Evolutionary conservation across 2,797 vertebrate species (phyloP).

Genomic region (Cottoperca gobio): DNA sequence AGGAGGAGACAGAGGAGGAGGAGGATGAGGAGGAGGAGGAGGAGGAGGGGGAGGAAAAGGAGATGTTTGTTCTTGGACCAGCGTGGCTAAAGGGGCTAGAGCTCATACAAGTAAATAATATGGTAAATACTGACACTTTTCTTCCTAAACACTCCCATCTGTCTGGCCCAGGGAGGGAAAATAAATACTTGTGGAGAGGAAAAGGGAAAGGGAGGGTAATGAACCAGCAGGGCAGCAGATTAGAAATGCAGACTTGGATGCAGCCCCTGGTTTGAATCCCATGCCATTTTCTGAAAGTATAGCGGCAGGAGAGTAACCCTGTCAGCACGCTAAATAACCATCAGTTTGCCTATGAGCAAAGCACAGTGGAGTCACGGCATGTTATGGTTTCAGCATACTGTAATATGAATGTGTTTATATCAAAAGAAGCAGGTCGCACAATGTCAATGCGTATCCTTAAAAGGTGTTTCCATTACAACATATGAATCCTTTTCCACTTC

Average conservation of each 20-base stretch:
- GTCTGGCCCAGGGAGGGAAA: constrained; percentile 65
- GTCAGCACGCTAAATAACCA: constrained; percentile 27
- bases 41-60: neutral
- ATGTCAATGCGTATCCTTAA: too few species aligned
- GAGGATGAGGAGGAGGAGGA: neutral
- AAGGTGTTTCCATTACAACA: neutral
- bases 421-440: too few species aligned
- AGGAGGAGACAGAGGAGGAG: constrained; percentile 12
- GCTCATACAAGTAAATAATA: constrained; percentile 75
- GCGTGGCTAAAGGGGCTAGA: constrained; percentile 53
- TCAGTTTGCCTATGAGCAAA: constrained; percentile 48
- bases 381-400: too few species aligned
- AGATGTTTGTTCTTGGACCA: constrained; percentile 19
- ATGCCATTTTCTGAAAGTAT: constrained; percentile 9
- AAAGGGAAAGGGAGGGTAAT: constrained; percentile 46
- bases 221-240: constrained; percentile 55
- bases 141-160: constrained; percentile 74
- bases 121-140: constrained; percentile 78
- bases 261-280: constrained; percentile 32
- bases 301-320: constrained; percentile 22
- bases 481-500: neutral
- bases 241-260: constrained; percentile 61
- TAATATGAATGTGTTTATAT: too few species aligned
- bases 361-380: constrained; percentile 4
- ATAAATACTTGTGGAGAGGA: constrained; percentile 67